Percentiles rank a stretch among this genome's conserved stretches.
phyloP scores from a whole-genome alignment of 2,113 vertebrate species.

The Pomatostomus ruficeps region DNA sequence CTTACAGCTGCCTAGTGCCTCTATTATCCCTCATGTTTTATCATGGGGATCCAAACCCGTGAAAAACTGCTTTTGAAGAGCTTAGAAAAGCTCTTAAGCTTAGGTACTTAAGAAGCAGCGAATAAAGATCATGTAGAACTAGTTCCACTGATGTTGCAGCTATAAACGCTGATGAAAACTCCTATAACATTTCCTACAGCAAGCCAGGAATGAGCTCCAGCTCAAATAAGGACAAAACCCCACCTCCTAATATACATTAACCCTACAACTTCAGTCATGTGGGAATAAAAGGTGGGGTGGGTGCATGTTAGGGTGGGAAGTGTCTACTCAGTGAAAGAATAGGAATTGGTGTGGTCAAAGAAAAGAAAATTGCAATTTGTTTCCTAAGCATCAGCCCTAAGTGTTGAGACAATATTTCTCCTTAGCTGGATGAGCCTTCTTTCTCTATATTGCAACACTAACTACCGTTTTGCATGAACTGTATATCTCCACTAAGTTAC shows the following conservation, averaged over 20 bases:
- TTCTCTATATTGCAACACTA: background rate
- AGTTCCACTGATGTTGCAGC: background rate
- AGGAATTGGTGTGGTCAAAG: background rate
- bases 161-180: background rate
- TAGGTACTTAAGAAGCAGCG: background rate
- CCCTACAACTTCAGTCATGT: background rate
- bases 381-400: background rate
- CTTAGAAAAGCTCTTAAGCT: too few relatives aligned
- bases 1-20: background rate
- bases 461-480: background rate
- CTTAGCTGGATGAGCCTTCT: background rate
- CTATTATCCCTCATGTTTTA: background rate
- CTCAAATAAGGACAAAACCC: background rate
- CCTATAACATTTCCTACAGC: background rate
- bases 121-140: background rate
- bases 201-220: background rate
- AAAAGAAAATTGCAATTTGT: background rate
- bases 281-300: background rate
- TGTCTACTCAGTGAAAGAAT: background rate
- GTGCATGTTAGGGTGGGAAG: rapidly evolving
- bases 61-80: background rate
- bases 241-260: background rate
- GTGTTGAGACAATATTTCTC: background rate
- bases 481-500: background rate
- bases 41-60: background rate